phyloP scores from a whole-genome alignment of 2,797 vertebrate species.

The Phyllotis vaccarum region DNA sequence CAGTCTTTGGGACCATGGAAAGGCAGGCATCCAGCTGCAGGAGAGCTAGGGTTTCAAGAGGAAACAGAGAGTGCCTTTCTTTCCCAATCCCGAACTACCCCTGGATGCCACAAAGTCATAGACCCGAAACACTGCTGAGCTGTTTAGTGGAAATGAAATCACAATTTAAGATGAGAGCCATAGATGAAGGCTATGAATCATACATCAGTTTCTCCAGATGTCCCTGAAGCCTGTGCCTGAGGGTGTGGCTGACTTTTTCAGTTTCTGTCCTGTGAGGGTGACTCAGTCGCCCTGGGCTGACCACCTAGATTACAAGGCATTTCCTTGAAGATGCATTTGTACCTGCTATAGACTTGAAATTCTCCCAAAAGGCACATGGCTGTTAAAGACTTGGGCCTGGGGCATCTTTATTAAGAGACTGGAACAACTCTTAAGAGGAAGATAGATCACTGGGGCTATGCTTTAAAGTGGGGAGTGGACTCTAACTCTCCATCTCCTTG shows the following conservation, averaged over 20 bases:
- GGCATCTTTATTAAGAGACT: too few relatives aligned
- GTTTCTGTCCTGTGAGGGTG: background rate
- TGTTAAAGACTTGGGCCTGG: background rate
- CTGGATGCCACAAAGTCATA: background rate
- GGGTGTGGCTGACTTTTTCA: background rate
- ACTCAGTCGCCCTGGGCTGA: conserved; percentile 33
- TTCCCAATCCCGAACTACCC: background rate
- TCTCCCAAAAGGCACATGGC: background rate
- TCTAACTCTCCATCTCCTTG: background rate
- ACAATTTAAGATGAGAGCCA: conserved; percentile 11
- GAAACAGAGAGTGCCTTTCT: conserved; percentile 48
- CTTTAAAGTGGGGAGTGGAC: too few relatives aligned
- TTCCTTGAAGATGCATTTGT: conserved; percentile 2
- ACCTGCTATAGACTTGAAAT: background rate
- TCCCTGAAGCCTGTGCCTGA: background rate
- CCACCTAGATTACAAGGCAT: background rate
- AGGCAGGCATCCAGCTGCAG: fast-evolving
- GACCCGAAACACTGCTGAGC: background rate
- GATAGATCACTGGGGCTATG: background rate
- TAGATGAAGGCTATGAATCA: conserved; percentile 50
- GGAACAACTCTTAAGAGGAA: background rate
- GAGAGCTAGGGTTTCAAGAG: background rate
- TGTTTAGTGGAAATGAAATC: conserved; percentile 42
- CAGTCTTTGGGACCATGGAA: background rate
- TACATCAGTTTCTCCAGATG: background rate